Percentiles rank a stretch among this genome's conserved stretches.
Conservation (phyloP, 2,888 invertebrate genomes). For the Allacma fusca region DNA sequence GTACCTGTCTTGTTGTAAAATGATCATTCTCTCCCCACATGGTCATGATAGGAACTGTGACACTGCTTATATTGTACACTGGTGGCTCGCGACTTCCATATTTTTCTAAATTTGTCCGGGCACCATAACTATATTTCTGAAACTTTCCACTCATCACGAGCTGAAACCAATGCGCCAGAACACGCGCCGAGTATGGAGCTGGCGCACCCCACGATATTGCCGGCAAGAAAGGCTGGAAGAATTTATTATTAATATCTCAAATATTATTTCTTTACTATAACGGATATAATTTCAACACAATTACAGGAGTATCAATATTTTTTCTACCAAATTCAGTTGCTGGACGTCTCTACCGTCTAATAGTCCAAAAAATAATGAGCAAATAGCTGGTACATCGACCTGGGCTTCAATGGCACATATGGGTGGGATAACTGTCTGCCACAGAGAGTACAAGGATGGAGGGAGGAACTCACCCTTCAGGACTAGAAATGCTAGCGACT, state of each 20-base stretch:
- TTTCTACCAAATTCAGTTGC: slow-evolving; percentile 4
- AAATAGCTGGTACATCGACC: too few relatives aligned
- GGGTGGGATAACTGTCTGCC: too few relatives aligned
- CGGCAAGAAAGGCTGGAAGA: too few relatives aligned
- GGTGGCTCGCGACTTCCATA: slow-evolving; percentile 13
- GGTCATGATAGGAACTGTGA: slow-evolving; percentile 13
- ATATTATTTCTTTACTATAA: too few relatives aligned
- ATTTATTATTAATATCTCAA: too few relatives aligned
- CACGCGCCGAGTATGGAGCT: not conserved
- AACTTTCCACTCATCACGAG: not conserved
- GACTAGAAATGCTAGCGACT: too few relatives aligned
- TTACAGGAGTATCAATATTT: too few relatives aligned
- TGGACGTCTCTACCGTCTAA: not conserved
- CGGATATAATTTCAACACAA: too few relatives aligned
- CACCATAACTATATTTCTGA: slow-evolving; percentile 18
- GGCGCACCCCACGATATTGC: not conserved
- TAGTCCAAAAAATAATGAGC: not conserved
- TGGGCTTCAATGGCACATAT: not conserved
- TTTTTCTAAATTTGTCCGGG: not conserved
- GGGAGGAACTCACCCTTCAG: too few relatives aligned
- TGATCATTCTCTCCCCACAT: slow-evolving; percentile 4
- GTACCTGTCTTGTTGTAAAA: not conserved
- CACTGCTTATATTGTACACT: slow-evolving; percentile 14
- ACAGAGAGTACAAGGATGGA: too few relatives aligned
- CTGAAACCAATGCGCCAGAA: not conserved